Percentiles rank a stretch among this genome's conserved stretches.
These are phyloP conservation scores for Carterocephalus palaemon DNA, from an alignment of 2,888 invertebrate species.

Conservation along the genomic window DNA sequence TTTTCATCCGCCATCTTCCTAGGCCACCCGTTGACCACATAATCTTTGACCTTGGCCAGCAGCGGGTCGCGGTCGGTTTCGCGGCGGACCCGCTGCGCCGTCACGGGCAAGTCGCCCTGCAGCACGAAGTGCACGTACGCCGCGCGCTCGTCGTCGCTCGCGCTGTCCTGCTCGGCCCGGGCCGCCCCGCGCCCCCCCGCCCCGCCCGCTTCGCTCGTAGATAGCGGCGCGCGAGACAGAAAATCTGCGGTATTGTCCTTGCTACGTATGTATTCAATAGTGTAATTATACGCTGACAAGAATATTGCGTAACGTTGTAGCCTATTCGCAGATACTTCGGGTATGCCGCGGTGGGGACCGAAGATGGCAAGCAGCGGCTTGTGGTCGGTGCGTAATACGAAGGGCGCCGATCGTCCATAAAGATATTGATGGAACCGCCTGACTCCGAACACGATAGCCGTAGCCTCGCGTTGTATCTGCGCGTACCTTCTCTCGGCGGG, in stretches of 20 bases:
- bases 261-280: slow-evolving; percentile 35
- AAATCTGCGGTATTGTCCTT: slow-evolving; percentile 32
- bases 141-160: slow-evolving; percentile 11
- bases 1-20: slow-evolving; percentile 15
- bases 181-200: background rate
- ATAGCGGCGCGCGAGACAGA: slow-evolving; percentile 27
- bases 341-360: slow-evolving; percentile 33
- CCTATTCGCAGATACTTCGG: no score
- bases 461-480: slow-evolving; percentile 38
- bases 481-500: slow-evolving; percentile 32
- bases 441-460: slow-evolving; percentile 35
- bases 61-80: slow-evolving; percentile 25
- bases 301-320: slow-evolving; percentile 37
- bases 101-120: slow-evolving; percentile 22
- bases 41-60: slow-evolving; percentile 17
- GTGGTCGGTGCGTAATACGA: no score
- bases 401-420: slow-evolving; percentile 31
- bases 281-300: slow-evolving; percentile 35
- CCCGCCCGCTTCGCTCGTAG: background rate
- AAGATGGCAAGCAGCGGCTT: slow-evolving; percentile 37
- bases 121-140: slow-evolving; percentile 26
- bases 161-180: background rate
- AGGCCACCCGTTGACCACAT: slow-evolving; percentile 27
- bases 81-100: slow-evolving; percentile 13
- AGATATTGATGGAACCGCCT: slow-evolving; percentile 34